Evolutionary conservation across 2,113 vertebrate genomes (phyloP), one percentile per base, ranked within the genome.

Genomic region (Jaculus jaculus): DNA sequence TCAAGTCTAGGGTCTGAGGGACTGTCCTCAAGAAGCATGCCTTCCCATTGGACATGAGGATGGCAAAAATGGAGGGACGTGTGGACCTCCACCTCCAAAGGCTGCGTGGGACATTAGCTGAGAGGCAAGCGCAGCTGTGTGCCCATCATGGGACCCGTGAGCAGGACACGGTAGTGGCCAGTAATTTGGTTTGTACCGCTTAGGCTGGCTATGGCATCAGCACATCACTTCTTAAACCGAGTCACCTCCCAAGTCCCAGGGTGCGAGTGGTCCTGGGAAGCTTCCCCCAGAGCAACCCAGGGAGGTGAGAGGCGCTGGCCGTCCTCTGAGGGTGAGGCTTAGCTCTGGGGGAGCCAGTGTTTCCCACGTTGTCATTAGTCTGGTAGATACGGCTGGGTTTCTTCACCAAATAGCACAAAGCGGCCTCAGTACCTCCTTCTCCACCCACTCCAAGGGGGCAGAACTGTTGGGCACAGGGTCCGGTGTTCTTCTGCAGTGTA

Each of bases 131-230:
- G 30, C 20, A 37, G 32, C 84, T 30, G 51, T 54, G 16, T 1
- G 63, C 51, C 42, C 18, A 28, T 51, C 32, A 12, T 5, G 4
- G 0, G 24, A 71, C 34, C 26, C 0, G 20, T 3, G 69, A 81
- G 54, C 13, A 15, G 5, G 47, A 32, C 3, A n/a, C 7, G 18
- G 93, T 42, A 8, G n/a, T 2, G 0, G 37, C 71, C 1, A 0
- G 8, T 51, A 39, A 37, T 20, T 34, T 3, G 28, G n/a, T 1
- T 17, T 9, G 18, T 5, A 1, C 4, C 2, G 9, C 37, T 39
- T 47, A 60, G 51, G 18, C 7, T 12, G 66, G 47, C 72, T 0
- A 0, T 8, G 60, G 23, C 28, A 26, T 4, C 32, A 3, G 11
- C 54, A 47, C 23, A 24, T 11, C 0, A 4, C n/a, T 58, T 47